Evolutionary conservation across 2,113 vertebrate genomes (phyloP).

Genomic region (Aplodontia rufa): DNA sequence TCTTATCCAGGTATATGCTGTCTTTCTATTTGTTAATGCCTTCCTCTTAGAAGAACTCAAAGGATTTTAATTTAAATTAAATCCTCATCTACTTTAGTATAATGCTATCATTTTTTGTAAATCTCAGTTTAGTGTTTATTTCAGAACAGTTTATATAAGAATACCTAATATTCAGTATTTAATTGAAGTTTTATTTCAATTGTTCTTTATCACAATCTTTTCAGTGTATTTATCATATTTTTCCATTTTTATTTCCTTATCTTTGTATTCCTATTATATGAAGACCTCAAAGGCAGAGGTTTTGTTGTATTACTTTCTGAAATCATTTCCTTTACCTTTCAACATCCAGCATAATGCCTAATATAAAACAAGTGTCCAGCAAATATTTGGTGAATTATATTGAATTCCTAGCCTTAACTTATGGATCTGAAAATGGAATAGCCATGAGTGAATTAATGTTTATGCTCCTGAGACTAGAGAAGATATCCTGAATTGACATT

Average conservation of each 20-base stretch:
- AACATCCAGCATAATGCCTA: background rate
- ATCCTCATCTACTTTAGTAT: background rate
- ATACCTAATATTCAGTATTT: background rate
- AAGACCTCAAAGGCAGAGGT: background rate
- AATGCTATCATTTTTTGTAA: background rate
- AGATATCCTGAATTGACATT: background rate
- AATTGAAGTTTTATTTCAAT: slow-evolving; percentile 10
- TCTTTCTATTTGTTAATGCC: slow-evolving; percentile 5
- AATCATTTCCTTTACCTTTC: background rate
- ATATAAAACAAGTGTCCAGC: background rate
- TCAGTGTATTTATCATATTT: background rate
- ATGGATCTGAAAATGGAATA: background rate
- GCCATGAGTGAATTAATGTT: slow-evolving; percentile 31
- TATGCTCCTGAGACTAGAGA: slow-evolving; percentile 1
- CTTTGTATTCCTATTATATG: background rate
- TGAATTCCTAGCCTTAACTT: background rate
- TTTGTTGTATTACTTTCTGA: slow-evolving; percentile 20
- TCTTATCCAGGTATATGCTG: background rate
- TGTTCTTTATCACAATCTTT: background rate
- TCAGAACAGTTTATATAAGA: background rate
- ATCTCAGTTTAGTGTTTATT: background rate
- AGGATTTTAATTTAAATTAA: slow-evolving; percentile 41
- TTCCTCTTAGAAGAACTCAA: background rate
- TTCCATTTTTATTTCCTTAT: background rate
- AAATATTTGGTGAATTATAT: slow-evolving; percentile 46